Conservation (phyloP, 2,113 vertebrate species). For the Ptilorrhoa leucosticta region DNA sequence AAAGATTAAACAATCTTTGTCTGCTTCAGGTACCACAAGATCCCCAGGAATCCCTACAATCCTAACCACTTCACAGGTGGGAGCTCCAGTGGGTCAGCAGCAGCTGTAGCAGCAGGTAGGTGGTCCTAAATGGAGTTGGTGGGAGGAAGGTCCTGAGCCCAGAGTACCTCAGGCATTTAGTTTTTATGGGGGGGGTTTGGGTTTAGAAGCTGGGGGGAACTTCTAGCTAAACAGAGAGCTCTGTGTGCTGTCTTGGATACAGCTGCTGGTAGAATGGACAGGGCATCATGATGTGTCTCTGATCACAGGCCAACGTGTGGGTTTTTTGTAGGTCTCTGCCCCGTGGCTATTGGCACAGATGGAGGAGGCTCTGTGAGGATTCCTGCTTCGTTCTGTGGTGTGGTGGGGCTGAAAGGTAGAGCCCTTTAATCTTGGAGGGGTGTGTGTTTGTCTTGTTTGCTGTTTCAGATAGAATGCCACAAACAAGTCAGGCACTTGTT, state of each 20-base stretch:
- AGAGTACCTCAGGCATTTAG: background rate
- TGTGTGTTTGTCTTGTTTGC: background rate
- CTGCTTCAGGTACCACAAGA: conserved; percentile 54
- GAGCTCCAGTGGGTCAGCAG: conserved; percentile 67
- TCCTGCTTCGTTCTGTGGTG: conserved; percentile 63
- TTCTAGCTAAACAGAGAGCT: background rate
- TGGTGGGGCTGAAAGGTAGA: conserved; percentile 71
- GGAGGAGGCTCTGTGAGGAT: conserved; percentile 67
- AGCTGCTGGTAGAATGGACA: background rate
- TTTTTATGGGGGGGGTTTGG: background rate
- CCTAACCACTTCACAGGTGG: conserved; percentile 64
- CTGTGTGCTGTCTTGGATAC: background rate
- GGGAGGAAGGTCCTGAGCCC: background rate
- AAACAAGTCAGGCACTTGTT: background rate
- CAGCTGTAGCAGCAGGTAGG: conserved; percentile 68
- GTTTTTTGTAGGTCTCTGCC: conserved; percentile 64
- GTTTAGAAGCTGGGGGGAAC: background rate
- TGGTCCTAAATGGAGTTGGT: background rate
- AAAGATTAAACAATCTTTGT: background rate
- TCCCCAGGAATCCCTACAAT: conserved; percentile 65
- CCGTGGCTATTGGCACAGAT: conserved; percentile 63
- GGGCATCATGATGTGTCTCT: background rate
- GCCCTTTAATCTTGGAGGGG: background rate
- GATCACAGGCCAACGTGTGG: background rate
- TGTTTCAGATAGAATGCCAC: background rate